A percentile compares a stretch with the other conserved stretches of the same genome.
phyloP scores from a whole-genome alignment of 2,888 invertebrate species.

The Tinea pellionella region DNA sequence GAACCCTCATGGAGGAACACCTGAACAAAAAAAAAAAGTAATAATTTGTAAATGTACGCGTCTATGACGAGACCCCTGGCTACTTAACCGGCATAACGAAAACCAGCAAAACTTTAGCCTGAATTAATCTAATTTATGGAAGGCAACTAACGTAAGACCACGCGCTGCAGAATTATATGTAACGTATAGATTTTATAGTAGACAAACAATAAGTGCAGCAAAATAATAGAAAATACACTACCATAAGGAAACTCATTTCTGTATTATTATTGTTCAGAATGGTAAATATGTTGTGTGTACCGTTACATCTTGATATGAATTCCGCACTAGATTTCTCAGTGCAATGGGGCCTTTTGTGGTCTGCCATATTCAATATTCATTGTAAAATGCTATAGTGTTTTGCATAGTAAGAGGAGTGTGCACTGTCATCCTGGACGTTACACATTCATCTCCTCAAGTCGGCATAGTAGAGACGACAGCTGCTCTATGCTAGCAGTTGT shows the following conservation, averaged over 20 bases:
- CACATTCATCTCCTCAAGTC: too few relatives aligned
- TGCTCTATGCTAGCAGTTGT: too few relatives aligned
- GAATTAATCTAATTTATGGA: too few relatives aligned
- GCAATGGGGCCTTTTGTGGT: not conserved
- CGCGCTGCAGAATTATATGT: too few relatives aligned
- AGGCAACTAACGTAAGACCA: too few relatives aligned
- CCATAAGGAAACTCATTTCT: not conserved
- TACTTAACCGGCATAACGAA: not conserved
- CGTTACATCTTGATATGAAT: not conserved
- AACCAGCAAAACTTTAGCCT: too few relatives aligned
- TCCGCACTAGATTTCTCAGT: not conserved
- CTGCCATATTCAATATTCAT: not conserved
- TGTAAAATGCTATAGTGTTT: too few relatives aligned
- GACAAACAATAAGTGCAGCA: too few relatives aligned
- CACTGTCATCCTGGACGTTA: too few relatives aligned
- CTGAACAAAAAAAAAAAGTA: slow-evolving; percentile 31
- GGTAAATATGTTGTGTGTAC: not conserved
- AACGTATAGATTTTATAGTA: too few relatives aligned
- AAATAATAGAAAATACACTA: not conserved
- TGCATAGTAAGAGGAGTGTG: too few relatives aligned
- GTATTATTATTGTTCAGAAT: not conserved
- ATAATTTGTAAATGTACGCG: not conserved
- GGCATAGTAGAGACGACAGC: too few relatives aligned
- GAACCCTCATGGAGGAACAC: slow-evolving; percentile 64
- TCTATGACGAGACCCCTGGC: not conserved